These are phyloP conservation scores for Manduca sexta DNA, from an alignment of 1,140 invertebrate species.

Conservation along the genomic window DNA sequence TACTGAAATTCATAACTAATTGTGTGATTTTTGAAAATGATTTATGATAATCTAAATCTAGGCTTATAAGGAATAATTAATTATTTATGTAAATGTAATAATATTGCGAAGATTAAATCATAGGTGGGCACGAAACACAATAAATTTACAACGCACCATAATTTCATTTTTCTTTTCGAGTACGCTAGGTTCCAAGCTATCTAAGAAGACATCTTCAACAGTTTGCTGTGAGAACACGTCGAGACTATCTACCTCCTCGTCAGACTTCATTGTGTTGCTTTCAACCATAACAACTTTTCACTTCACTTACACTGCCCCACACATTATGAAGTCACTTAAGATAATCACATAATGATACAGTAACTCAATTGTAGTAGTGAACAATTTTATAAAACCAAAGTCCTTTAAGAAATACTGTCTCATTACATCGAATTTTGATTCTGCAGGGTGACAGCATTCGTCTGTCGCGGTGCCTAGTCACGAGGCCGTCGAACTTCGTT, in stretches of 20 bases:
- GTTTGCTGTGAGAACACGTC: constrained; percentile 44
- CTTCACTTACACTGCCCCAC: constrained; percentile 15
- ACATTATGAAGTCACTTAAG: too few species aligned
- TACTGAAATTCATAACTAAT: too few species aligned
- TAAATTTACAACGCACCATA: constrained; percentile 33
- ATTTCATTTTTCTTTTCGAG: constrained; percentile 43
- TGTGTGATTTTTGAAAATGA: too few species aligned
- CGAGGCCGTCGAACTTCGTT: constrained; percentile 56
- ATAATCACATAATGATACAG: too few species aligned
- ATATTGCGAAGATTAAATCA: too few species aligned
- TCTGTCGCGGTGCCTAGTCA: constrained; percentile 37
- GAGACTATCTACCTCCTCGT: constrained; percentile 53
- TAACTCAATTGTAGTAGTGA: too few species aligned
- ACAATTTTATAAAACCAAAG: not conserved
- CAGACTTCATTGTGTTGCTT: constrained; percentile 41
- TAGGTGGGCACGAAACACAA: too few species aligned
- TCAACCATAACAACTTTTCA: constrained; percentile 47
- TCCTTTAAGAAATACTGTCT: constrained; percentile 8
- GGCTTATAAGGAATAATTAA: too few species aligned
- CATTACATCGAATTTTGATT: constrained; percentile 29
- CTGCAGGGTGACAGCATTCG: constrained; percentile 16
- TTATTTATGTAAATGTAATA: too few species aligned
- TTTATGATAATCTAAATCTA: too few species aligned
- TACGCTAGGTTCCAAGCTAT: constrained; percentile 52
- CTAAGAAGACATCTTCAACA: constrained; percentile 46